A percentile compares a stretch with the other conserved stretches of the same genome.
Conservation (phyloP, 1,140 invertebrate species). For the Drosophila ogumai region DNA sequence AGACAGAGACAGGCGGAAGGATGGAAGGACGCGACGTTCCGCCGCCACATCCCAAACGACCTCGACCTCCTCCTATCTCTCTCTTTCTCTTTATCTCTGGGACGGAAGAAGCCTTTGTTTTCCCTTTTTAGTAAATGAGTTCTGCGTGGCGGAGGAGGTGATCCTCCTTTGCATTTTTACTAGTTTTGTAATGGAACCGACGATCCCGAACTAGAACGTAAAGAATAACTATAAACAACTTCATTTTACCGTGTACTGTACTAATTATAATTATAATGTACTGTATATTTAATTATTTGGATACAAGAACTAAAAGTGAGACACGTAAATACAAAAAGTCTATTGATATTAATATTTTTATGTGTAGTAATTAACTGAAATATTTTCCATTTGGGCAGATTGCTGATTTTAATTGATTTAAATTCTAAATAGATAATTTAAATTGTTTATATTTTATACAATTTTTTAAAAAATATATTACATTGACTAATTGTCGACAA, state of each 20-base stretch:
- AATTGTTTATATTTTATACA: not conserved
- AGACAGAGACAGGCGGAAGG: conserved; percentile 3
- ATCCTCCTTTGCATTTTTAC: conserved; percentile 71
- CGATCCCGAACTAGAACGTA: conserved; percentile 74
- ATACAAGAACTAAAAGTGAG: conserved; percentile 70
- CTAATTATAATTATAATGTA: conserved; percentile 82
- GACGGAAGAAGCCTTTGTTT: conserved; percentile 42
- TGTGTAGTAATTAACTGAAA: conserved; percentile 26
- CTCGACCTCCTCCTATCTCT: conserved; percentile 7
- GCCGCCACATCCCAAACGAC: conserved; percentile 14
- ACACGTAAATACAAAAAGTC: conserved; percentile 49
- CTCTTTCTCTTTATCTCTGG: conserved; percentile 8
- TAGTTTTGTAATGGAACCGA: conserved; percentile 73
- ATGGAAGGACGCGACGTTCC: conserved; percentile 1
- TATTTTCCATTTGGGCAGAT: not conserved
- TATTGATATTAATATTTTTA: conserved; percentile 38
- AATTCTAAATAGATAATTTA: not conserved
- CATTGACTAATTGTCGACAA: not conserved
- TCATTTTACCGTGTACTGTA: conserved; percentile 79
- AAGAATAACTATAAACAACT: conserved; percentile 68
- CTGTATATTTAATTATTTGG: conserved; percentile 82
- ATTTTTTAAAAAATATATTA: conserved; percentile 1
- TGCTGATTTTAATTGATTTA: not conserved
- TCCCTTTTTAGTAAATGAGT: conserved; percentile 74
- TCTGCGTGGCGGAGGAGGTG: conserved; percentile 58